Percentiles rank a stretch among this genome's conserved stretches.
phyloP scores from a whole-genome alignment of 2,797 vertebrate genomes.

The Manis crassicaudata region DNA sequence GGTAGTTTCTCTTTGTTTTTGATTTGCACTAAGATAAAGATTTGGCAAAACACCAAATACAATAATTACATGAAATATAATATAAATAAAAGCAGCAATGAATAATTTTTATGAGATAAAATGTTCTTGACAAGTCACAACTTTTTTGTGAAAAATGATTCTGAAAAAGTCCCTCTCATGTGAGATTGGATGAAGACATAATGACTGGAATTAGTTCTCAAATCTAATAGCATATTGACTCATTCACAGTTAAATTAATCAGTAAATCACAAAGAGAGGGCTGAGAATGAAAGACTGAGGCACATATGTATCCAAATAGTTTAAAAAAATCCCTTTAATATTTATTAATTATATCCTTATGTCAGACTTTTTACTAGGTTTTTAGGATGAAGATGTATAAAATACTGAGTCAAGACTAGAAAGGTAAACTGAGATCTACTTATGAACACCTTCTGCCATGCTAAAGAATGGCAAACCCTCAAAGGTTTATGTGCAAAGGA shows the following conservation, averaged over 20 bases:
- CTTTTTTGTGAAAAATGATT: slow-evolving; percentile 2
- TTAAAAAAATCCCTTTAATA: neutral
- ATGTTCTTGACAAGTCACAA: neutral
- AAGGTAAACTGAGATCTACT: neutral
- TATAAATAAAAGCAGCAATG: neutral
- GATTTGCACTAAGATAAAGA: neutral
- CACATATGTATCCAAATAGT: neutral
- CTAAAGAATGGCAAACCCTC: neutral
- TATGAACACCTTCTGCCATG: neutral
- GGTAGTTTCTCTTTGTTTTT: neutral
- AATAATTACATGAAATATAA: neutral
- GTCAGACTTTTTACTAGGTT: neutral
- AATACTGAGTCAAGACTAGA: neutral
- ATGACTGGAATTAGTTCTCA: neutral
- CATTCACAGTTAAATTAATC: neutral
- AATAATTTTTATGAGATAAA: neutral
- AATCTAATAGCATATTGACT: neutral
- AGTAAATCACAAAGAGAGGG: neutral
- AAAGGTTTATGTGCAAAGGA: neutral
- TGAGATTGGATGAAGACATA: neutral
- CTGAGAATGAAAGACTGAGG: neutral
- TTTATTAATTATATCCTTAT: neutral
- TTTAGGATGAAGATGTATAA: neutral
- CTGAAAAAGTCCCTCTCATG: neutral
- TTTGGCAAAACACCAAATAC: neutral